Conservation (phyloP, 2,888 invertebrate genomes). For the Acleris laterana region DNA sequence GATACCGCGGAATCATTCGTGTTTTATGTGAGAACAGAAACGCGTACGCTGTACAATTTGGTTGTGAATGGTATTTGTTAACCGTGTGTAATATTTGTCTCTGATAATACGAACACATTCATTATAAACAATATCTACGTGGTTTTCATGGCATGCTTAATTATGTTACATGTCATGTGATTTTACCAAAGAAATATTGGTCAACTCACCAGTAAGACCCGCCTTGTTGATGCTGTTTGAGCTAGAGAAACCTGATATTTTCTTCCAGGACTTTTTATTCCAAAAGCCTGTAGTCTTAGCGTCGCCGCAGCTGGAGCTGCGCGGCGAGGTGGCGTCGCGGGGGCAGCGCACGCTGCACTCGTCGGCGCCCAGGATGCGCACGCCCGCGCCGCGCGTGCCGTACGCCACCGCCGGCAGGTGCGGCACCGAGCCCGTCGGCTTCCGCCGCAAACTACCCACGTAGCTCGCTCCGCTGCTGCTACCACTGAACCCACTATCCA, state of each 20-base stretch:
- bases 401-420: slow-evolving; percentile 81
- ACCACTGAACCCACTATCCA: slow-evolving; percentile 93
- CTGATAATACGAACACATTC: background rate
- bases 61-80: slow-evolving; percentile 50
- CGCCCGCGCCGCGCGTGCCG: slow-evolving; percentile 78
- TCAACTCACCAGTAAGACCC: slow-evolving; percentile 86
- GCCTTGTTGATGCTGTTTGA: slow-evolving; percentile 89
- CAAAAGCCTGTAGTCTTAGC: slow-evolving; percentile 86
- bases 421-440: slow-evolving; percentile 79
- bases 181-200: background rate
- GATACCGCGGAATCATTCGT: slow-evolving; percentile 69
- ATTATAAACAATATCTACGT: no score
- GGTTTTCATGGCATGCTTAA: background rate
- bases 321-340: slow-evolving; percentile 69
- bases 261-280: slow-evolving; percentile 92
- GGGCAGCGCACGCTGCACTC: slow-evolving; percentile 73
- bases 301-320: slow-evolving; percentile 79
- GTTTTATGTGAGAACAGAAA: slow-evolving; percentile 67
- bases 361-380: slow-evolving; percentile 75
- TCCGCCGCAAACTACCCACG: slow-evolving; percentile 87
- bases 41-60: slow-evolving; percentile 58
- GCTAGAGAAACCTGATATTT: slow-evolving; percentile 89
- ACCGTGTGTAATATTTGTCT: slow-evolving; percentile 57
- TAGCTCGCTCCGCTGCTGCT: slow-evolving; percentile 93
- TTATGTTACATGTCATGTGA: background rate